Evolutionary conservation across 1,140 invertebrate species (phyloP), one percentile per base, ranked within the genome.

Genomic region (Drosophila sproati): DNA sequence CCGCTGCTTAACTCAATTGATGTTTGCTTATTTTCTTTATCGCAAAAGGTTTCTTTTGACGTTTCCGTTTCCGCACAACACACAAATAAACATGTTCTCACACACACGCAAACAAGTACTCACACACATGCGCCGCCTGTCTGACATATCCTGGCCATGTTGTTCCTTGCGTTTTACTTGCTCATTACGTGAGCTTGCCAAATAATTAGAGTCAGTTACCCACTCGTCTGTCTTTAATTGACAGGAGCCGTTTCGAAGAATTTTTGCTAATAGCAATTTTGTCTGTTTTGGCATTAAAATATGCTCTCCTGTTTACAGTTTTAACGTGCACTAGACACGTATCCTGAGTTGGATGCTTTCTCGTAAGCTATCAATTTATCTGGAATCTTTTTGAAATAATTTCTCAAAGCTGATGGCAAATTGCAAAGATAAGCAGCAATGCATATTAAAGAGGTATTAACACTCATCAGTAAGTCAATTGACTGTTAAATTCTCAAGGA

Each of bases 171-270:
- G 77, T 74, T 74, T 78, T 83, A 89, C 83, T 85, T 88, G 85
- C 80, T 88, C 83, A 89, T 88, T 88, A 89, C 80, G 73, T 77
- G 71, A 29, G 80, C 83, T 83, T 89, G 20, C 77, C 83, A 85
- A 83, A 75, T 87, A 88, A 88, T 88, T 88, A 88, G 85, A 88
- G 89, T 88, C 85, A 88, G 89, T 88, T 88, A 85, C 85, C 70
- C 80, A 74, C 61, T 68, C 64, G 47, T 29, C 56, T 68, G 12
- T 32, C 45, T 55, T 50, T 12, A 48, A 69, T 74, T 80, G 64
- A 73, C 45, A 69, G 77, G 10, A 47, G 54, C 34, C 45, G 67
- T 50, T 50, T 50, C 48, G 39, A 57, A 37, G n/a, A 29, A 56
- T 35, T 50, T 51, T 37, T n/a, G 39, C 39, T 41, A 41, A 8